Evolutionary conservation across 2,888 invertebrate species (phyloP).

Genomic region (Mythimna loreyi): DNA sequence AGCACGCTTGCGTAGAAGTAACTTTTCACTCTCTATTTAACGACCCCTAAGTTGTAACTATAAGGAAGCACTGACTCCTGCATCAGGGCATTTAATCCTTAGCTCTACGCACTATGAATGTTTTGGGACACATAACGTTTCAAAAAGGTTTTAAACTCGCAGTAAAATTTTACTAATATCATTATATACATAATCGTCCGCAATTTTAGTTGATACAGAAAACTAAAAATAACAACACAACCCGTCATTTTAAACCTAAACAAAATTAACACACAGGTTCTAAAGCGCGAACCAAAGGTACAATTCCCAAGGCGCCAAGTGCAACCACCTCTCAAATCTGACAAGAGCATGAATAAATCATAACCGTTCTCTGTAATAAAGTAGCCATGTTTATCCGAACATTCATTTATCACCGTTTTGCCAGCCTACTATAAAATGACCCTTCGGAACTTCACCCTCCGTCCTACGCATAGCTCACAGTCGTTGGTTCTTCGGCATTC

Average conservation of each 20-base stretch:
- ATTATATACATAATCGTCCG: too few species aligned
- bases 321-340: conserved; percentile 84
- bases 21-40: too few species aligned
- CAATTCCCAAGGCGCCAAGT: conserved; percentile 70
- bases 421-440: conserved; percentile 73
- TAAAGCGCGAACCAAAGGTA: conserved; percentile 47
- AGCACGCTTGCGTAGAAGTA: too few species aligned
- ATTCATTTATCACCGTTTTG: conserved; percentile 87
- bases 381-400: conserved; percentile 88
- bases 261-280: conserved; percentile 35
- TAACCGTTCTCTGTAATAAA: conserved; percentile 87
- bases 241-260: conserved; percentile 8
- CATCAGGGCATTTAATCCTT: too few species aligned
- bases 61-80: too few species aligned
- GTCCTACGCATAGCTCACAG: conserved; percentile 59
- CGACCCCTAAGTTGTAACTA: too few species aligned
- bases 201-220: neutral
- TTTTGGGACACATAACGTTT: too few species aligned
- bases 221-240: conserved; percentile 2
- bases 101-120: too few species aligned
- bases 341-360: conserved; percentile 89
- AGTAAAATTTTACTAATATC: too few species aligned
- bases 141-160: neutral
- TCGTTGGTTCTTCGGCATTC: conserved; percentile 74
- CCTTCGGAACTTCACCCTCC: conserved; percentile 57